Percentiles rank a stretch among this genome's conserved stretches.
phyloP scores from a whole-genome alignment of 2,888 invertebrate species.

The Harpalus rubripes region DNA sequence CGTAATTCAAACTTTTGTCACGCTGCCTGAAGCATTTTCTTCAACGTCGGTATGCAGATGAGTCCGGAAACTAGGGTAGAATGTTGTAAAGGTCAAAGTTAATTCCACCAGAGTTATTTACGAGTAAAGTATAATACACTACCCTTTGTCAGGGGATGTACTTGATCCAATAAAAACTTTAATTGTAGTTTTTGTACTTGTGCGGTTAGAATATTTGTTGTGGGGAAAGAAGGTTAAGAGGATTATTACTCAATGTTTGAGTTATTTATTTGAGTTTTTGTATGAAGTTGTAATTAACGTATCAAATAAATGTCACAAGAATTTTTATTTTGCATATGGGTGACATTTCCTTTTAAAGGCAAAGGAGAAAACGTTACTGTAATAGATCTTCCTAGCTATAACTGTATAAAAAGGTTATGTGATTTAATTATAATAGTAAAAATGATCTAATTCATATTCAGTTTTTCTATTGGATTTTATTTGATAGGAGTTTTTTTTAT shows the following conservation, averaged over 20 bases:
- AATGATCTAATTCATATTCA: too few relatives aligned
- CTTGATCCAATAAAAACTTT: constrained; percentile 52
- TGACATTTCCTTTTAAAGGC: neutral
- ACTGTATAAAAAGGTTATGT: neutral
- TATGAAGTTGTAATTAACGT: constrained; percentile 17
- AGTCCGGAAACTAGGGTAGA: constrained; percentile 57
- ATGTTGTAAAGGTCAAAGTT: constrained; percentile 59
- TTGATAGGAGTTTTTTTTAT: too few relatives aligned
- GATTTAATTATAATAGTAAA: neutral
- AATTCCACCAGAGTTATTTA: constrained; percentile 57
- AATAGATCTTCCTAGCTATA: neutral
- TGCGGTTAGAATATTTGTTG: constrained; percentile 33
- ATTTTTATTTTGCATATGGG: neutral
- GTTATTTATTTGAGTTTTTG: constrained; percentile 39
- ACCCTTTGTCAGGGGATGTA: constrained; percentile 35
- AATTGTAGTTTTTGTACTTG: constrained; percentile 45
- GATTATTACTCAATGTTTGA: constrained; percentile 11
- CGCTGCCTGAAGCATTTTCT: constrained; percentile 65
- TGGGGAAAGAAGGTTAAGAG: constrained; percentile 20
- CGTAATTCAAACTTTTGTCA: constrained; percentile 72
- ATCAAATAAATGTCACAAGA: constrained; percentile 8
- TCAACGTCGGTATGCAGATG: constrained; percentile 54
- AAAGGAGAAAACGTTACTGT: neutral
- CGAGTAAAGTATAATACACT: constrained; percentile 30
- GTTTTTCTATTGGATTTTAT: too few relatives aligned